phyloP scores from a whole-genome alignment of 2,888 invertebrate species.

The Lasioglossum pauxillum region DNA sequence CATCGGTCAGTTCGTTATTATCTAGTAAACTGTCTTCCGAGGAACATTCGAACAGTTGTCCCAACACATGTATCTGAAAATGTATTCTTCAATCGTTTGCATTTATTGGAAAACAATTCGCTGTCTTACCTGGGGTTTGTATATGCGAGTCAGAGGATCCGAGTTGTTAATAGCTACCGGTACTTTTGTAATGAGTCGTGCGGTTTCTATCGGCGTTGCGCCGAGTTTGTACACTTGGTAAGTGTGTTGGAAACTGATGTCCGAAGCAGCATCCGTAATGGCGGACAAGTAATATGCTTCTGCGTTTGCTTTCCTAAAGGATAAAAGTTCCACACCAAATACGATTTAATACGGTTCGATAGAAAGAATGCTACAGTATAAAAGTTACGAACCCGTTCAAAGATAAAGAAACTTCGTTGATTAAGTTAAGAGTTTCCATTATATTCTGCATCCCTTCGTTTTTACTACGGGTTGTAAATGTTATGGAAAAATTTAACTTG shows the following conservation, averaged over 20 bases:
- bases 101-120: background rate
- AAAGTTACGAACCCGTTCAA: constrained; percentile 72
- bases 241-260: constrained; percentile 73
- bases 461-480: constrained; percentile 68
- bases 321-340: background rate
- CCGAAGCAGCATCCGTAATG: constrained; percentile 47
- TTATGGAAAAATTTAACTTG: constrained; percentile 47
- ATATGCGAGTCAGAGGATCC: constrained; percentile 53
- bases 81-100: background rate
- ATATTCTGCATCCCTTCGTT: constrained; percentile 61
- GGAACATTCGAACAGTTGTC: constrained; percentile 65
- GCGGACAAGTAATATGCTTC: constrained; percentile 67
- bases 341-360: background rate
- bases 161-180: constrained; percentile 61
- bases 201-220: constrained; percentile 68
- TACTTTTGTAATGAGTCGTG: constrained; percentile 65
- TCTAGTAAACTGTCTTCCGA: constrained; percentile 29
- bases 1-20: background rate
- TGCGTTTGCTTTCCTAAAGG: constrained; percentile 71
- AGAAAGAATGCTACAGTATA: background rate
- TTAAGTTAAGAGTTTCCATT: constrained; percentile 57
- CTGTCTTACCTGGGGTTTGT: constrained; percentile 67
- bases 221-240: constrained; percentile 76
- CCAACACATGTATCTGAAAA: constrained; percentile 67
- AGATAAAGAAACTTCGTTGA: constrained; percentile 65